A percentile compares a stretch with the other conserved stretches of the same genome.
Conservation (phyloP, 1,140 invertebrate species). For the Bombus vancouverensis region DNA sequence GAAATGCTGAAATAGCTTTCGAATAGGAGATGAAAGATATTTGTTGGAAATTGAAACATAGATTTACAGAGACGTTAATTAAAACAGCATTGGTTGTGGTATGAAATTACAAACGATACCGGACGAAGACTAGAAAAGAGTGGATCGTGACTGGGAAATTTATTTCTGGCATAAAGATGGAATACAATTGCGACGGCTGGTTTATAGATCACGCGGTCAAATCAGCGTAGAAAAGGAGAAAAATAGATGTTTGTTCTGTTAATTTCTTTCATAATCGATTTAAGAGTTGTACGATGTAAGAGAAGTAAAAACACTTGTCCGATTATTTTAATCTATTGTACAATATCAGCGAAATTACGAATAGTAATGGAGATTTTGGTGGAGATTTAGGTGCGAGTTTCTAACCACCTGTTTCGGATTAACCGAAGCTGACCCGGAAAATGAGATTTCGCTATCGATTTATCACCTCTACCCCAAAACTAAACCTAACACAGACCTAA, state of each 20-base stretch:
- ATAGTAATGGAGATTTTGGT: neutral
- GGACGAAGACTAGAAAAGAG: neutral
- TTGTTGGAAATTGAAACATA: neutral
- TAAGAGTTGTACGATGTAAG: neutral
- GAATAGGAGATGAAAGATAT: too few species aligned
- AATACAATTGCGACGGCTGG: too few species aligned
- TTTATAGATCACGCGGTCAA: too few species aligned
- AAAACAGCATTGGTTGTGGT: neutral
- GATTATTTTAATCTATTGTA: neutral
- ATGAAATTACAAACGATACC: too few species aligned
- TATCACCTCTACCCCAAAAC: neutral
- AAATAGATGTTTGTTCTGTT: too few species aligned
- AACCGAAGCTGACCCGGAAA: constrained; percentile 3
- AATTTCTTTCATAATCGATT: neutral
- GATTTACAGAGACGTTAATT: neutral
- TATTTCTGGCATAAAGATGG: too few species aligned
- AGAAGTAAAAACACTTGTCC: neutral
- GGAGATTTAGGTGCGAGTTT: neutral
- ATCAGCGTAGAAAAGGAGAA: too few species aligned
- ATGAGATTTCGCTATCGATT: constrained; percentile 16
- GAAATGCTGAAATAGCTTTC: neutral
- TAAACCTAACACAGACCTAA: neutral
- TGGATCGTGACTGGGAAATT: neutral
- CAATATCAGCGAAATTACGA: neutral
- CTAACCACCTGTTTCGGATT: constrained; percentile 7